Base-by-base conservation (phyloP, 2,113 vertebrate genomes). In the Engystomops pustulosus region DNA sequence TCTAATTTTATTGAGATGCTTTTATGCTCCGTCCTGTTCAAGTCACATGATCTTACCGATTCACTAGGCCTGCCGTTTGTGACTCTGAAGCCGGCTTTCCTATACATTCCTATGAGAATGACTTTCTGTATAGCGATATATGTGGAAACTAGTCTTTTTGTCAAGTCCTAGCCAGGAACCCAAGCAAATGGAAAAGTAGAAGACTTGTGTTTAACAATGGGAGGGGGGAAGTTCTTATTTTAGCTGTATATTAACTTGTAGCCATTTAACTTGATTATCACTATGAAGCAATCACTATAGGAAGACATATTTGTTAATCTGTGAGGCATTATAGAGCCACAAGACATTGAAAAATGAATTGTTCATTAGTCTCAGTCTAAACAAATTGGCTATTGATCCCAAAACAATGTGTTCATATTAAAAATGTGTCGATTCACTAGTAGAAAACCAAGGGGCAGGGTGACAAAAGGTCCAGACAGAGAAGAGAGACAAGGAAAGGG, bases 351-450 rank as follows among this genome's bases (percentile, higher is more conserved):
- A 78, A 60, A 78, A 78, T 78, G 75, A 78, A 78, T 53, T 38
- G 20, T 60, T 78, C 75, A 78, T 78, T 78, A 78, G 75, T 41
- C 75, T 78, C 75, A 60, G 51, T 58, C 53, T 78, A 78, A 78
- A 78, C 75, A 78, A 78, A 78, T 78, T 78, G 75, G 51, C 51
- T 78, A 78, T 78, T 78, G 75, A 78, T 78, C 60, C 18, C 15
- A 58, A 78, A 78, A 78, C 51, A 78, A 58, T 78, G 75, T 41
- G 51, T 78, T 55, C 75, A 25, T 78, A 60, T 78, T 78, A 78
- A 58, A 78, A 78, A 78, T 78, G 75, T 78, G 75, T 36, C 75
- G 36, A 38, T 78, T 60, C 51, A 78, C 75, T 60, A 36, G 51
- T 58, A 23, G 34, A 58, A 58, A 78, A 58, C 51, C 75, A 78